Conservation (phyloP, 92 coral and sea anemone species). For the Siderastrea radians region DNA sequence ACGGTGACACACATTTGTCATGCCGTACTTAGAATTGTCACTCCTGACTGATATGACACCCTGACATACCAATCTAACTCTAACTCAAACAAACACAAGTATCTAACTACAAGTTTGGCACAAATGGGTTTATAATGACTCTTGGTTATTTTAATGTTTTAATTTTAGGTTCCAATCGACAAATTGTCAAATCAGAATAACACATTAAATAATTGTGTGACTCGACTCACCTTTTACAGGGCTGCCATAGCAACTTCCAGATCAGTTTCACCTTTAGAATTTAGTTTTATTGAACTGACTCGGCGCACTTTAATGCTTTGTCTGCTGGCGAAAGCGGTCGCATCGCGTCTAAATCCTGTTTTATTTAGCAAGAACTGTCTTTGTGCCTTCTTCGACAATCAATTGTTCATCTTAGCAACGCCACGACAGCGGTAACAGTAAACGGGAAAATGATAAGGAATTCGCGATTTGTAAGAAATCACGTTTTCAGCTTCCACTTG, state of each 20-base stretch:
- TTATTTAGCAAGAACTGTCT: too few species aligned
- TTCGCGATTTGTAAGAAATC: not conserved
- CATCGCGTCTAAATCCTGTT: not conserved
- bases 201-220: not conserved
- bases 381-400: not conserved
- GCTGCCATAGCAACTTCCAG: not conserved
- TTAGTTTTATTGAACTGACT: too few species aligned
- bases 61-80: not conserved
- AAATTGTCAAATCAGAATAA: not conserved
- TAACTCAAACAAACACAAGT: constrained; percentile 4
- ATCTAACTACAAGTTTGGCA: constrained; percentile 6
- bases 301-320: too few species aligned
- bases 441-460: not conserved
- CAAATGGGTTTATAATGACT: not conserved
- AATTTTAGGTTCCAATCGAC: not conserved
- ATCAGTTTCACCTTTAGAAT: not conserved
- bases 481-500: not conserved
- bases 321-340: not conserved
- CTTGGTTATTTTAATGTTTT: not conserved
- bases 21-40: not conserved
- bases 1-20: not conserved
- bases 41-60: not conserved
- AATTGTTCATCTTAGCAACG: constrained; percentile 27
- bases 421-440: not conserved
- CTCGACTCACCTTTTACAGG: constrained; percentile 8